phyloP scores from a whole-genome alignment of 2,888 invertebrate genomes.

The Perizoma affinitatum region DNA sequence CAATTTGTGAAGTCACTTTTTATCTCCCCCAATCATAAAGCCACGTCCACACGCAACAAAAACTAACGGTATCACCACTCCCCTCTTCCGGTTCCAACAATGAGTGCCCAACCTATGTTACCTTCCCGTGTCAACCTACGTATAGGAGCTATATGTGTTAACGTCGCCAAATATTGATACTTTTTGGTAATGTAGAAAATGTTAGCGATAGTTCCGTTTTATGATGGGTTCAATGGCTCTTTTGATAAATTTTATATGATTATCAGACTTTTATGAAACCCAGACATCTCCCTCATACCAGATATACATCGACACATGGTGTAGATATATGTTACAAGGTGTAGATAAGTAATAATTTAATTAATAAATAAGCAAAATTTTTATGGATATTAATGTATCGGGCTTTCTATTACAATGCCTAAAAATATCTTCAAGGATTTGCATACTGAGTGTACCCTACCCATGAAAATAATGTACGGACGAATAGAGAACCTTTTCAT shows the following conservation, averaged over 20 bases:
- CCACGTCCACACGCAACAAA: constrained; percentile 39
- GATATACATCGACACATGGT: neutral
- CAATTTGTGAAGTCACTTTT: neutral
- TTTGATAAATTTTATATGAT: constrained; percentile 23
- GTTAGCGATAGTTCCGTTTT: constrained; percentile 22
- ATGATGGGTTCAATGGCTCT: constrained; percentile 13
- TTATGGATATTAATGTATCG: too few species aligned
- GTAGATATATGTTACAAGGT: too few species aligned
- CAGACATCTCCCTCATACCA: too few species aligned
- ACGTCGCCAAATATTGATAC: constrained; percentile 34
- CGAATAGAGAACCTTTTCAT: too few species aligned
- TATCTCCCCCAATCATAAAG: constrained; percentile 23
- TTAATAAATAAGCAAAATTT: too few species aligned
- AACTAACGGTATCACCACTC: constrained; percentile 41
- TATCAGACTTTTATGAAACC: constrained; percentile 10
- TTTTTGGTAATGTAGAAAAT: constrained; percentile 22
- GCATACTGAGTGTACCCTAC: too few species aligned
- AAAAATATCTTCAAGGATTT: too few species aligned
- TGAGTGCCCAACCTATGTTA: constrained; percentile 21
- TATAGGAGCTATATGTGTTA: neutral
- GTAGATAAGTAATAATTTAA: neutral
- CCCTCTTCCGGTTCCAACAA: constrained; percentile 41
- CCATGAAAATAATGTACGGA: too few species aligned
- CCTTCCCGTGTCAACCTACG: constrained; percentile 8
- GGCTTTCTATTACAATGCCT: too few species aligned